A percentile compares a stretch with the other conserved stretches of the same genome.
Evolutionary conservation across 1,140 invertebrate genomes (phyloP).

Genomic region (Anastrepha ludens): DNA sequence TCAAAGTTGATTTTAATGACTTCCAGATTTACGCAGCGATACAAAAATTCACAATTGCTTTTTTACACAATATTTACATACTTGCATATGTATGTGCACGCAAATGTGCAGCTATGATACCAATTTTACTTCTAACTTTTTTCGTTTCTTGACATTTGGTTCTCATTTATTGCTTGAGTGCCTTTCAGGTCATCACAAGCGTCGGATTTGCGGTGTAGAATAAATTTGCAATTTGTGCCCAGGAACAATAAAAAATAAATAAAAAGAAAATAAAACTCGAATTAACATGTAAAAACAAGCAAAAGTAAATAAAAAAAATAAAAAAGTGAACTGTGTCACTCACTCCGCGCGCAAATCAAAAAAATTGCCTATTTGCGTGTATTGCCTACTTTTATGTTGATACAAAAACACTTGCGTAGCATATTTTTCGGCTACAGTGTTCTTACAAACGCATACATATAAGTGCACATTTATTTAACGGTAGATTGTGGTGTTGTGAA

Average conservation of each 20-base stretch:
- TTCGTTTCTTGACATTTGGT: neutral
- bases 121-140: neutral
- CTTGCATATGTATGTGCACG: neutral
- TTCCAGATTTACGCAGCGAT: neutral
- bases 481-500: no score
- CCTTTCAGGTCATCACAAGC: neutral
- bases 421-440: neutral
- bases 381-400: conserved; percentile 20
- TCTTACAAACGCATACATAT: neutral
- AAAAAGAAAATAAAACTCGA: conserved; percentile 18
- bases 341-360: conserved; percentile 7
- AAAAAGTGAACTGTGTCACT: neutral
- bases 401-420: neutral
- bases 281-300: neutral
- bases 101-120: neutral
- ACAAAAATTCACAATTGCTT: neutral
- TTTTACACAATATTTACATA: neutral
- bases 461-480: no score
- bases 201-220: neutral
- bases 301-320: neutral
- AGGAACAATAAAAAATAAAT: conserved; percentile 19
- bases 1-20: conserved; percentile 40
- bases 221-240: neutral
- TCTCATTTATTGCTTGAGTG: neutral
- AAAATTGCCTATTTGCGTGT: conserved; percentile 28